Conservation (phyloP, 2,113 vertebrate genomes). For the Lynx canadensis region DNA sequence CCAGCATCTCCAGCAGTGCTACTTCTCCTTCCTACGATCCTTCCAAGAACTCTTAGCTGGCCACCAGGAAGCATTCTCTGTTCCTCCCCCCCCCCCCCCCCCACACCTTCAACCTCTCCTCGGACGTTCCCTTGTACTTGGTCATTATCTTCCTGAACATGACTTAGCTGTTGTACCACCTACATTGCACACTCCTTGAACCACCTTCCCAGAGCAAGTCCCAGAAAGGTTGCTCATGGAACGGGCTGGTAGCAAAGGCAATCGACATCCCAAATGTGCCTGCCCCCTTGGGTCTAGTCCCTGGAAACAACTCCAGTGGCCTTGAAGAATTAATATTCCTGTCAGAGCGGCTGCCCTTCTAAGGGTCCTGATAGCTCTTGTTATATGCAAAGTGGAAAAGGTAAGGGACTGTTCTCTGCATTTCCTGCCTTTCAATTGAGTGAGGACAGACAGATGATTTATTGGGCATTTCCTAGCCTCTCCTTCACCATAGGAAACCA, state of each 20-base stretch:
- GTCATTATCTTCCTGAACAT: not conserved
- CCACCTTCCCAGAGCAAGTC: not conserved
- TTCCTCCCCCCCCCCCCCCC: not conserved
- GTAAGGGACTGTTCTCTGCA: conserved; percentile 63
- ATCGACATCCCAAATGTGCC: not conserved
- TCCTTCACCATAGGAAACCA: conserved; percentile 74
- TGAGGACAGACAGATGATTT: conserved; percentile 79
- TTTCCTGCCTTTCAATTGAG: conserved; percentile 81
- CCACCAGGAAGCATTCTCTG: not conserved
- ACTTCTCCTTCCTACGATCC: not conserved
- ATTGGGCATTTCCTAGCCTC: conserved; percentile 79
- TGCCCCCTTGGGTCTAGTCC: not conserved
- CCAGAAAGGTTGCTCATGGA: not conserved
- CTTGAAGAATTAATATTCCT: conserved; percentile 30
- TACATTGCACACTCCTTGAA: not conserved
- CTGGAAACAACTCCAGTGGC: conserved; percentile 29
- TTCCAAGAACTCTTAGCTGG: not conserved
- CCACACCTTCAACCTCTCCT: not conserved
- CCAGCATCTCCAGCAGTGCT: not conserved
- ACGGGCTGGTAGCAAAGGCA: not conserved
- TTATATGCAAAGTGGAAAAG: conserved; percentile 72
- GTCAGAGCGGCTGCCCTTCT: conserved; percentile 47
- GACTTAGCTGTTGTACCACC: not conserved
- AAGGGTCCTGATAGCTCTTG: conserved; percentile 62
- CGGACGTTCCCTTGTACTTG: not conserved